Conservation (phyloP, 37 sponge, comb jelly and placozoan genomes). For the Amphimedon queenslandica region DNA sequence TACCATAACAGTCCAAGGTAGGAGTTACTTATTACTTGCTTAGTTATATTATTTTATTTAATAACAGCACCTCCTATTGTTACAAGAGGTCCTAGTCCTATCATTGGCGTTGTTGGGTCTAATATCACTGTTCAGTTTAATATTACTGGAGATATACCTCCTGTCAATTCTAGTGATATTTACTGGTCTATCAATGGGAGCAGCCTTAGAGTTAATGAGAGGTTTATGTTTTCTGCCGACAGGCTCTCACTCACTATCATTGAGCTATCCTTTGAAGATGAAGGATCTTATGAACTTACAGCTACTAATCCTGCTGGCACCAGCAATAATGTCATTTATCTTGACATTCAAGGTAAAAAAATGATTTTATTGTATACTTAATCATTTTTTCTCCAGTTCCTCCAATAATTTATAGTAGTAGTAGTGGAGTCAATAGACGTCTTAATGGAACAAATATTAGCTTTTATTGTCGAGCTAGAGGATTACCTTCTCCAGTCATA, state of each 20-base stretch:
- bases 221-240: conserved; percentile 6
- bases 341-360: conserved; percentile 2
- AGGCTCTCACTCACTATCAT: conserved; percentile 5
- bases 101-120: too few relatives aligned
- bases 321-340: neutral
- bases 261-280: neutral
- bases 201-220: neutral
- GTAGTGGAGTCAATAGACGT: too few relatives aligned
- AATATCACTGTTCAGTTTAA: neutral
- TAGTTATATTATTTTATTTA: too few relatives aligned
- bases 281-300: conserved; percentile 11
- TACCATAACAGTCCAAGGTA: too few relatives aligned
- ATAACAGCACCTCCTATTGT: too few relatives aligned
- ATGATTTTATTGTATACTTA: neutral
- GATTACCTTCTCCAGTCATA: neutral
- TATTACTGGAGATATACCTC: neutral
- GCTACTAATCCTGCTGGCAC: conserved; percentile 19
- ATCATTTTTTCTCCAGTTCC: neutral
- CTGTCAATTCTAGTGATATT: neutral
- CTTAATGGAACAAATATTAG: neutral
- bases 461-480: neutral
- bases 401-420: too few relatives aligned
- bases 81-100: too few relatives aligned
- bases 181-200: neutral
- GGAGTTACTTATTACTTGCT: too few relatives aligned